phyloP scores from a whole-genome alignment of 2,113 vertebrate species.

The Herpetotheres cachinnans region DNA sequence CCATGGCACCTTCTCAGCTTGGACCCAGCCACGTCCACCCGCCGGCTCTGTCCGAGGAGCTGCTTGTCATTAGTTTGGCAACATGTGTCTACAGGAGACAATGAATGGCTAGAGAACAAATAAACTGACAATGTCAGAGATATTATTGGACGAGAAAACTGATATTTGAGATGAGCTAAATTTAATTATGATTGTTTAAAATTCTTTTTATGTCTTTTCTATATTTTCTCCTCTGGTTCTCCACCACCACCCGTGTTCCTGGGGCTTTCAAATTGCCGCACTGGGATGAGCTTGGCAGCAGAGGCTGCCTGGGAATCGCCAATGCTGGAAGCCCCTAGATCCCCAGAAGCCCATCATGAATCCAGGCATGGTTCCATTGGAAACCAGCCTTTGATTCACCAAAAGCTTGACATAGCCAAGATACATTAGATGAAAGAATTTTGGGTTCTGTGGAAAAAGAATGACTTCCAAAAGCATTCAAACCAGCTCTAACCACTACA shows the following conservation, averaged over 20 bases:
- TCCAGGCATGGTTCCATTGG: not conserved
- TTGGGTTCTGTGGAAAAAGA: not conserved
- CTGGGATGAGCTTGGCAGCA: not conserved
- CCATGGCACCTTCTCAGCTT: not conserved
- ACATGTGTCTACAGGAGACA: not conserved
- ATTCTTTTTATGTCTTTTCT: not conserved
- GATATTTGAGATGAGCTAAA: constrained; percentile 37
- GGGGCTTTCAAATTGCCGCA: not conserved
- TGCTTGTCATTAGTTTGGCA: not conserved
- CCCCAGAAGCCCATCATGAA: constrained; percentile 1
- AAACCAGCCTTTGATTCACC: not conserved
- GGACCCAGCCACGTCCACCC: not conserved
- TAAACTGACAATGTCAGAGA: not conserved
- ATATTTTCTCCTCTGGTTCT: not conserved
- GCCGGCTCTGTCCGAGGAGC: not conserved
- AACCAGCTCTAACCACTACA: not conserved
- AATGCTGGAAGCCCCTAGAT: not conserved
- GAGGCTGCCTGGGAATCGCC: not conserved
- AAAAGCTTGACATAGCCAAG: not conserved
- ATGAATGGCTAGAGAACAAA: constrained; percentile 30
- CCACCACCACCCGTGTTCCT: not conserved
- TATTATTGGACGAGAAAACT: not conserved
- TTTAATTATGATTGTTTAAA: not conserved
- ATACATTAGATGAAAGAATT: not conserved
- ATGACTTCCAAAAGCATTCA: not conserved